A percentile compares a stretch with the other conserved stretches of the same genome.
phyloP scores from a whole-genome alignment of 92 coral and sea anemone genomes.

The Paragorgia papillata region DNA sequence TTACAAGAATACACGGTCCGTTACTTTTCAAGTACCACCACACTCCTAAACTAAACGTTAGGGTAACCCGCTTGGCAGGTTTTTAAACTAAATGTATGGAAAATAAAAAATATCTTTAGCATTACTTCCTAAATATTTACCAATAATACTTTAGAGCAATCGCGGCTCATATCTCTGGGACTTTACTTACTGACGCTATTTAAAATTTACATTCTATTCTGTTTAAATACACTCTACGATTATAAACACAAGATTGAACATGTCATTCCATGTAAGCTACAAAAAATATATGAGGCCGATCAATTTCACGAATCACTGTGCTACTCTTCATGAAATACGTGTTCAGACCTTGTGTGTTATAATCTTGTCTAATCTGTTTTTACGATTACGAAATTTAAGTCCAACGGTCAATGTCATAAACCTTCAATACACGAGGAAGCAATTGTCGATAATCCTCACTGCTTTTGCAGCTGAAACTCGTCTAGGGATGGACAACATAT shows the following conservation, averaged over 20 bases:
- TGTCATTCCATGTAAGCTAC: slow-evolving; percentile 14
- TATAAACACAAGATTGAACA: slow-evolving; percentile 31
- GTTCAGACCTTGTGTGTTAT: slow-evolving; percentile 3
- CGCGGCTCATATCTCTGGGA: slow-evolving; percentile 26
- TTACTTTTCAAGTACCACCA: too few relatives aligned
- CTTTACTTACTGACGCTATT: slow-evolving; percentile 12
- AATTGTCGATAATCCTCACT: neutral
- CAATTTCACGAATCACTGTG: too few relatives aligned
- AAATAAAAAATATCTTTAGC: slow-evolving; percentile 12
- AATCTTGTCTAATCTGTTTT: neutral
- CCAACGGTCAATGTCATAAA: neutral
- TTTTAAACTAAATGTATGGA: slow-evolving; percentile 16
- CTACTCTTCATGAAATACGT: neutral
- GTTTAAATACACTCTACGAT: slow-evolving; percentile 43
- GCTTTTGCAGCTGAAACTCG: neutral
- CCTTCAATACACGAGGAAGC: too few relatives aligned
- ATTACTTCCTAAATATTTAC: slow-evolving; percentile 28
- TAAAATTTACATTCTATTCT: slow-evolving; percentile 21
- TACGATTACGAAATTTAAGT: neutral
- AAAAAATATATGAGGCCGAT: neutral
- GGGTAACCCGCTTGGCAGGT: slow-evolving; percentile 39
- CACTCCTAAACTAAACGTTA: neutral
- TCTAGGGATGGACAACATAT: neutral
- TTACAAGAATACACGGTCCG: too few relatives aligned
- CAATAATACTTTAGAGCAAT: slow-evolving; percentile 34